phyloP scores from a whole-genome alignment of 2,113 vertebrate genomes.

The Bufo gargarizans region DNA sequence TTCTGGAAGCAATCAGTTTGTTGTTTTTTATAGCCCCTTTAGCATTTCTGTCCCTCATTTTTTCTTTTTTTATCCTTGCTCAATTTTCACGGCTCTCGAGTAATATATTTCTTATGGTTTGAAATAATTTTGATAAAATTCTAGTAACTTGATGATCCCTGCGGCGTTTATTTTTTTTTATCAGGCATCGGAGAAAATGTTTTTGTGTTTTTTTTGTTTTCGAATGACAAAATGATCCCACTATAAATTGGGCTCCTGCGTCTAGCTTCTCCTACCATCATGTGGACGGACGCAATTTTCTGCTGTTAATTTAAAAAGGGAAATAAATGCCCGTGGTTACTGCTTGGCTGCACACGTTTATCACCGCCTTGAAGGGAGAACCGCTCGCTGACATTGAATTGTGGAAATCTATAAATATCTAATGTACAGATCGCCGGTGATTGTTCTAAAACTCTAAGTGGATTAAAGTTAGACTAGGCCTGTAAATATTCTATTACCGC shows the following conservation, averaged over 20 bases:
- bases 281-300: neutral
- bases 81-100: neutral
- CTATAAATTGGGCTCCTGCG: neutral
- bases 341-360: neutral
- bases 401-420: neutral
- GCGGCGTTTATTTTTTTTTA: neutral
- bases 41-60: too few relatives aligned
- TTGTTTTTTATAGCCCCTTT: neutral
- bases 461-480: neutral
- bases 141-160: slow-evolving; percentile 1
- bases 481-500: neutral
- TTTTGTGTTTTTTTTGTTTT: neutral
- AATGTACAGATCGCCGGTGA: neutral
- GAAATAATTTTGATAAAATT: neutral
- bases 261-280: neutral
- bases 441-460: neutral
- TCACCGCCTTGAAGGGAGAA: neutral
- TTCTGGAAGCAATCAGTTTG: too few relatives aligned
- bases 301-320: neutral
- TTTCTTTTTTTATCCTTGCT: too few relatives aligned
- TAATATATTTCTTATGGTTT: neutral
- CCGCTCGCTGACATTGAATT: too few relatives aligned
- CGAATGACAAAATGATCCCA: neutral
- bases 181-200: neutral
- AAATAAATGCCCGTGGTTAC: neutral